These are phyloP conservation scores for Mactra quadrangularis DNA, from an alignment of 1,140 invertebrate genomes.

Conservation along the genomic window DNA sequence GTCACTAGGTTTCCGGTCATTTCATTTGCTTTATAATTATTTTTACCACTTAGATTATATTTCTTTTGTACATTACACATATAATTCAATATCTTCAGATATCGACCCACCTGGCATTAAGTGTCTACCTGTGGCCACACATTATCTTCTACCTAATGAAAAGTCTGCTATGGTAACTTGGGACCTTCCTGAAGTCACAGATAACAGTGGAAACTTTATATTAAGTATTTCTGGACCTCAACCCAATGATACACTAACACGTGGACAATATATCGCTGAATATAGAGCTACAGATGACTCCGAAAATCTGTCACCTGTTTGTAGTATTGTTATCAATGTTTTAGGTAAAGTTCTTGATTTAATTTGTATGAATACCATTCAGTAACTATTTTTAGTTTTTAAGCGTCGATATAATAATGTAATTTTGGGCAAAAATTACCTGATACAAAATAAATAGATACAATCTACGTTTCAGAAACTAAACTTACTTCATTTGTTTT, in stretches of 20 bases:
- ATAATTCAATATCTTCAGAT: too few species aligned
- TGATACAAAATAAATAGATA: too few species aligned
- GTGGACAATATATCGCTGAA: constrained; percentile 6
- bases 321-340: constrained; percentile 34
- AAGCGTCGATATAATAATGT: too few species aligned
- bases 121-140: constrained; percentile 31
- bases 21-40: too few species aligned
- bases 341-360: constrained; percentile 11
- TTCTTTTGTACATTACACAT: too few species aligned
- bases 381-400: background rate
- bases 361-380: background rate
- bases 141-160: background rate
- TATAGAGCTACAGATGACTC: constrained; percentile 21
- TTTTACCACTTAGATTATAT: too few species aligned
- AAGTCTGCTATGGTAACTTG: constrained; percentile 31
- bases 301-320: constrained; percentile 29
- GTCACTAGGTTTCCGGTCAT: too few species aligned
- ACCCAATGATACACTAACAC: background rate
- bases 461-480: too few species aligned
- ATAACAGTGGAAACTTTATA: constrained; percentile 27
- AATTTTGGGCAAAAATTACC: too few species aligned
- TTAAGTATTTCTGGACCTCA: background rate
- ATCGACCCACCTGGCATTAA: constrained; percentile 23
- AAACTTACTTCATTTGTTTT: too few species aligned
- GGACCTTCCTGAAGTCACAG: constrained; percentile 34